A percentile compares a stretch with the other conserved stretches of the same genome.
Evolutionary conservation across 2,888 invertebrate genomes (phyloP).

Genomic region (Quadroppia sp.): DNA sequence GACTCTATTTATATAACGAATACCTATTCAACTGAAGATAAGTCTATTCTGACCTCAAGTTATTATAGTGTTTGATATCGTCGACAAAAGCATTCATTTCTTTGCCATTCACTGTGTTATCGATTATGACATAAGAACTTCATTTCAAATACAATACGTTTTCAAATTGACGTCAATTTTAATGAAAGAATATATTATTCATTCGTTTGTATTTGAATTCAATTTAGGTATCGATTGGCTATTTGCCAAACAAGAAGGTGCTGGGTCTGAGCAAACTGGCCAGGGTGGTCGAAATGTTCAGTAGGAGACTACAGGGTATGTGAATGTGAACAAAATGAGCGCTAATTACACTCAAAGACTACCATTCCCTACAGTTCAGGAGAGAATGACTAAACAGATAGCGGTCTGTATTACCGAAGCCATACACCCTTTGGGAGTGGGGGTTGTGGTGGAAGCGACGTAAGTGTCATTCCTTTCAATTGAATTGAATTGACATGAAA

Average conservation of each 20-base stretch:
- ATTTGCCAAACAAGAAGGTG: conserved; percentile 94
- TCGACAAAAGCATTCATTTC: too few relatives aligned
- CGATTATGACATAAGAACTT: too few relatives aligned
- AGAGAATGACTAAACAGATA: conserved; percentile 95
- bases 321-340: too few relatives aligned
- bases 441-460: conserved; percentile 98
- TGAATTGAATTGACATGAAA: neutral
- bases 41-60: neutral
- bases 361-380: conserved; percentile 72
- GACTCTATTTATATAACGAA: neutral
- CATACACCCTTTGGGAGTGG: conserved; percentile 93
- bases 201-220: too few relatives aligned
- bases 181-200: too few relatives aligned
- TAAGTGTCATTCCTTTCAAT: conserved; percentile 56
- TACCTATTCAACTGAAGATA: conserved; percentile 10
- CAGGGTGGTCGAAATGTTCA: conserved; percentile 95
- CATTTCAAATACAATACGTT: too few relatives aligned
- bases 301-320: conserved; percentile 79
- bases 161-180: too few relatives aligned
- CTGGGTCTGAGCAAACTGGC: conserved; percentile 95
- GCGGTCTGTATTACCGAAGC: conserved; percentile 96
- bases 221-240: conserved; percentile 82
- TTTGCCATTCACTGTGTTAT: too few relatives aligned
- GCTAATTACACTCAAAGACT: too few relatives aligned
- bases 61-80: neutral